A percentile compares a stretch with the other conserved stretches of the same genome.
phyloP scores from a whole-genome alignment of 2,888 invertebrate genomes.

The Pollenia labialis region DNA sequence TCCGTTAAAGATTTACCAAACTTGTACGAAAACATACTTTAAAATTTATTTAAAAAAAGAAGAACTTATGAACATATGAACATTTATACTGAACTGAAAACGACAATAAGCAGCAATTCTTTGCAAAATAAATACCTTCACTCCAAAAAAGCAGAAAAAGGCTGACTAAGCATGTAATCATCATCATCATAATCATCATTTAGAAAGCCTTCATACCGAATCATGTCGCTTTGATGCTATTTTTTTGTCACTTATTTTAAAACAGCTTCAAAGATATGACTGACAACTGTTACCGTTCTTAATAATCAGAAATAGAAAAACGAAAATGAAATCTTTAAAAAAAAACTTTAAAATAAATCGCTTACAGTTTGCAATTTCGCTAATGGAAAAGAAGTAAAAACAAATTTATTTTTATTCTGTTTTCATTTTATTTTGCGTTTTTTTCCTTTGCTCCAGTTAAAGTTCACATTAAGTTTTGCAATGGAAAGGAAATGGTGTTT shows the following conservation, averaged over 20 bases:
- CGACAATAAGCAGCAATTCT: not conserved
- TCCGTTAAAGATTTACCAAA: not conserved
- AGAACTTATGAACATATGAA: not conserved
- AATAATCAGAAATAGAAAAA: not conserved
- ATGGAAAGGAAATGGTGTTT: constrained; percentile 40
- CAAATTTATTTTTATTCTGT: not conserved
- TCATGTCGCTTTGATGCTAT: not conserved
- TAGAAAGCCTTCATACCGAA: not conserved
- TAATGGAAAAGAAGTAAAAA: constrained; percentile 9
- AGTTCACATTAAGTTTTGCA: constrained; percentile 42
- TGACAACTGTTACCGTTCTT: constrained; percentile 48
- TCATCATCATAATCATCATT: not conserved
- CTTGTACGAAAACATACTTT: not conserved
- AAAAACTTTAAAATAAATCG: constrained; percentile 25
- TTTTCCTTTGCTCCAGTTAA: constrained; percentile 3
- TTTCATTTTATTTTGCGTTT: constrained; percentile 41
- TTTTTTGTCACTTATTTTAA: not conserved
- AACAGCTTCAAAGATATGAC: constrained; percentile 24
- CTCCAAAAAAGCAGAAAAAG: not conserved
- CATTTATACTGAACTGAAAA: not conserved
- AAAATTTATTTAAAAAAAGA: not conserved
- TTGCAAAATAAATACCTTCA: not conserved
- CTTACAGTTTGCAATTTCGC: constrained; percentile 37
- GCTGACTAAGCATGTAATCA: constrained; percentile 40
- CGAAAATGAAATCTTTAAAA: constrained; percentile 7